Evolutionary conservation across 2,888 invertebrate species (phyloP).

Genomic region (Stenchaetothrips biformis): DNA sequence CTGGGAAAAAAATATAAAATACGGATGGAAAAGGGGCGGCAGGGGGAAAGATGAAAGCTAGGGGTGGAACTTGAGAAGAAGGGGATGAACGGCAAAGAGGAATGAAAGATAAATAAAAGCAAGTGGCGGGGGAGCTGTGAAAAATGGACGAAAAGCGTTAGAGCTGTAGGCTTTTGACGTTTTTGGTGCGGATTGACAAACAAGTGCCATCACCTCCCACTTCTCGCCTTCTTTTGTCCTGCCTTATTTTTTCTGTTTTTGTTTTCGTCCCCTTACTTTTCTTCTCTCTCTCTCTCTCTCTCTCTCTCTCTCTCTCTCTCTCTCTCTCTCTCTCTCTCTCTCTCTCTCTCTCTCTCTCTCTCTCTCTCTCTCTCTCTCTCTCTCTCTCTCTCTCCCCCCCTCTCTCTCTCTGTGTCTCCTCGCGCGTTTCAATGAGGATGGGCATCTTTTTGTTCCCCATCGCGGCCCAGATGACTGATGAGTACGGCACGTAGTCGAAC

Average conservation of each 20-base stretch:
- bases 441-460: too few species aligned
- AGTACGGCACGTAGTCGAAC: too few species aligned
- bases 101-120: too few species aligned
- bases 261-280: too few species aligned
- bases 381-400: background rate
- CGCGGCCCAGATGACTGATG: too few species aligned
- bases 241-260: background rate
- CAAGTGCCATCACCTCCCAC: background rate
- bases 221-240: background rate
- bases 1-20: background rate
- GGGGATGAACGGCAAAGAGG: too few species aligned
- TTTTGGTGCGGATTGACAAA: constrained; percentile 15
- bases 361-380: constrained; percentile 11
- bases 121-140: background rate
- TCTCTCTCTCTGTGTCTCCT: too few species aligned
- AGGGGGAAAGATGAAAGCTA: too few species aligned
- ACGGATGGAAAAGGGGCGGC: background rate
- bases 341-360: background rate
- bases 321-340: background rate
- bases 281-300: background rate
- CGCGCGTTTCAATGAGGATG: too few species aligned
- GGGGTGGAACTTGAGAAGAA: too few species aligned
- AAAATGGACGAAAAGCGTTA: constrained; percentile 19
- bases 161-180: background rate
- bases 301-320: background rate